These are phyloP conservation scores for Drosophila ustulata DNA, from an alignment of 2,888 invertebrate species.

Conservation along the genomic window DNA sequence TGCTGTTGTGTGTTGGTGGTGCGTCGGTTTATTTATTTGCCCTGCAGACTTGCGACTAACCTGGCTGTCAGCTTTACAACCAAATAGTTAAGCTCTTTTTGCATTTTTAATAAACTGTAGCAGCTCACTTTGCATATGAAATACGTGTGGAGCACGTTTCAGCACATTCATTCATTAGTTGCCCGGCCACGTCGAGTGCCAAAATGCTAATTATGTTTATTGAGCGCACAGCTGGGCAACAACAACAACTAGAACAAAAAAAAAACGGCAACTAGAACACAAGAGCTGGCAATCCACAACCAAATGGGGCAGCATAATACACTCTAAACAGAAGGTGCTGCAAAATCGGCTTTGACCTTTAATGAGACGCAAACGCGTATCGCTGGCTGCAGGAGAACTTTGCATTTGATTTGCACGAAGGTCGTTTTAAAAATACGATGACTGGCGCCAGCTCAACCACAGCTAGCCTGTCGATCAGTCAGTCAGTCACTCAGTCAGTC, in stretches of 20 bases:
- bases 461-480: constrained; percentile 62
- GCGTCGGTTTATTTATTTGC: constrained; percentile 73
- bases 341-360: constrained; percentile 78
- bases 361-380: constrained; percentile 66
- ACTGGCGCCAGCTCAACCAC: constrained; percentile 33
- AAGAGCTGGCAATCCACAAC: neutral
- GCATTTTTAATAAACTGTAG: constrained; percentile 76
- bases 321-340: constrained; percentile 32
- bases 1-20: constrained; percentile 14
- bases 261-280: constrained; percentile 35
- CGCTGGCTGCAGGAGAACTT: constrained; percentile 61
- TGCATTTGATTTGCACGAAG: constrained; percentile 76
- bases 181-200: constrained; percentile 69
- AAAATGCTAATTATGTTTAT: constrained; percentile 79
- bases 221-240: constrained; percentile 57
- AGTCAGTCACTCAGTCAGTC: constrained; percentile 38
- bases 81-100: constrained; percentile 77
- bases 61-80: constrained; percentile 55
- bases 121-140: constrained; percentile 69
- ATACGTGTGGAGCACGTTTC: constrained; percentile 44
- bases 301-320: constrained; percentile 12
- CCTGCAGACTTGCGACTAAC: constrained; percentile 60
- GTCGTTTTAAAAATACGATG: constrained; percentile 74
- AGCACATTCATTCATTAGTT: constrained; percentile 75
- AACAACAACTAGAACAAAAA: constrained; percentile 40